Percentiles rank a stretch among this genome's conserved stretches.
These are phyloP conservation scores for Aldabrachelys gigantea DNA, from an alignment of 2,113 vertebrate species.

Conservation along the genomic window DNA sequence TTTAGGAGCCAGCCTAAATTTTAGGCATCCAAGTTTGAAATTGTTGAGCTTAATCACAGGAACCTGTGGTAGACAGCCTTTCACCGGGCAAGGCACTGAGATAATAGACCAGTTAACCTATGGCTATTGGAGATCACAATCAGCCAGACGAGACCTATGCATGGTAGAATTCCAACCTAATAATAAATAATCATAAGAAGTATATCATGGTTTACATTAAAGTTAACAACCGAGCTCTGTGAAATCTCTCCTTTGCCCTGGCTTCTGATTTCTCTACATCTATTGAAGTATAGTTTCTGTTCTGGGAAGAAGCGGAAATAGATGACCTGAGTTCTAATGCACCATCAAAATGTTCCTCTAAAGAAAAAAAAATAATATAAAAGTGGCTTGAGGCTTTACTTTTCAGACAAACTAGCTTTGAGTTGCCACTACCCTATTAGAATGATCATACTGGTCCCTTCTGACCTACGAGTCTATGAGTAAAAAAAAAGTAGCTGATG, in stretches of 20 bases:
- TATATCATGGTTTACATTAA: not conserved
- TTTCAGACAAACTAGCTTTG: not conserved
- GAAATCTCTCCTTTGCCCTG: not conserved
- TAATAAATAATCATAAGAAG: not conserved
- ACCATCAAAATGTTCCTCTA: not conserved
- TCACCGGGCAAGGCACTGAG: not conserved
- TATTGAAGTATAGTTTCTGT: not conserved
- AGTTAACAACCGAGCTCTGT: not conserved
- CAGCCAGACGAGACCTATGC: not conserved
- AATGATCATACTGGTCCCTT: too few relatives aligned
- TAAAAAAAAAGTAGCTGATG: not conserved
- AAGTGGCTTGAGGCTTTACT: not conserved
- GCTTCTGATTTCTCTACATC: not conserved
- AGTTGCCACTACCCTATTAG: not conserved
- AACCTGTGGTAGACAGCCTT: not conserved
- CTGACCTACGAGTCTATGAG: too few relatives aligned
- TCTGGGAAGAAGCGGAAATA: not conserved
- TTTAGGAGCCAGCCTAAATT: accelerated
- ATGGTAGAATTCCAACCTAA: not conserved
- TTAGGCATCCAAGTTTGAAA: not conserved
- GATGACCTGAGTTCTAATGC: not conserved
- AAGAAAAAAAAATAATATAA: not conserved
- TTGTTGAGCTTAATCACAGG: not conserved
- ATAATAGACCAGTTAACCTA: not conserved
- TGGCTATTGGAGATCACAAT: not conserved